These are phyloP conservation scores for Galaxea fascicularis DNA, from an alignment of 92 coral and sea anemone genomes.

Conservation along the genomic window DNA sequence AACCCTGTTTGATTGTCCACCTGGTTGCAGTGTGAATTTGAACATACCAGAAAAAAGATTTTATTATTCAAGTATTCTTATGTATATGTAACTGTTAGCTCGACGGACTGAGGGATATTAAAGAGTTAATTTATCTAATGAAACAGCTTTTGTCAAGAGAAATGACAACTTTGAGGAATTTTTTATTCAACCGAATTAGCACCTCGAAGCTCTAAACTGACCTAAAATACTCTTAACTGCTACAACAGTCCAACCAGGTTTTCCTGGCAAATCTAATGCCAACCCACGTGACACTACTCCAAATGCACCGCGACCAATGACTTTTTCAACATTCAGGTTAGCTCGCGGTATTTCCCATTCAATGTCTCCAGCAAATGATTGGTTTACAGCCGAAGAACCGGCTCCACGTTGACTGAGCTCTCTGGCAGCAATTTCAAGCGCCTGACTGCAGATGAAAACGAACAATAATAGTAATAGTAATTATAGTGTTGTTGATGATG, in stretches of 20 bases:
- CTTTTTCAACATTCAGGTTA: constrained; percentile 60
- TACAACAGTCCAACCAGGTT: constrained; percentile 68
- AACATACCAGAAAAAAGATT: no score
- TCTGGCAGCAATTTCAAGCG: not conserved
- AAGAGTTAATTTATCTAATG: no score
- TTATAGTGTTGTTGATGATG: not conserved
- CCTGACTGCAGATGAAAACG: not conserved
- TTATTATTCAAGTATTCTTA: no score
- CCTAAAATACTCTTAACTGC: constrained; percentile 74
- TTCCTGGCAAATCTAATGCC: constrained; percentile 47
- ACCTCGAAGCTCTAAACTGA: not conserved
- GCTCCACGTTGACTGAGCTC: not conserved
- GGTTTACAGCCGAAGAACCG: not conserved
- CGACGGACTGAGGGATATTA: no score
- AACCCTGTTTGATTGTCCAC: no score
- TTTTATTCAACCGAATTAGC: not conserved
- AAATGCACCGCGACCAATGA: constrained; percentile 79
- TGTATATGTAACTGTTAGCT: no score
- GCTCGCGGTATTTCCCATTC: constrained; percentile 66
- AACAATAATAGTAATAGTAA: not conserved
- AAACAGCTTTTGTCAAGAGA: no score
- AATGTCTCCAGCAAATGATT: constrained; percentile 33
- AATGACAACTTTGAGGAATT: no score
- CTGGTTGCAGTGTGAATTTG: no score
- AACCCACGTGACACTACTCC: constrained; percentile 72